These are phyloP conservation scores for Melanchra persicariae DNA, from an alignment of 2,888 invertebrate genomes.

Conservation along the genomic window DNA sequence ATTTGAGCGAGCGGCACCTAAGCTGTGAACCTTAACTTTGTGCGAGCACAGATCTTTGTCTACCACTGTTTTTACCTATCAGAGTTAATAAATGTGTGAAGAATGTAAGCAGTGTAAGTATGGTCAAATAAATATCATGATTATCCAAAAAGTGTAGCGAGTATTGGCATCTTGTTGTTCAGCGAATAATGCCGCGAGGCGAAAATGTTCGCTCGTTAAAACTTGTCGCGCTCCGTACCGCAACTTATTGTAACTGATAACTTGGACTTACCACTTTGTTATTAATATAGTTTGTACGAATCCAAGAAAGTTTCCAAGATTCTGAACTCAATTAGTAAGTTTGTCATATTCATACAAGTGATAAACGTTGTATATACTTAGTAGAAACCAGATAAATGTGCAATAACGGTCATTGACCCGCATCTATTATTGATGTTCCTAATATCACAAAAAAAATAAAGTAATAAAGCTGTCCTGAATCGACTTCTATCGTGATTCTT, in stretches of 20 bases:
- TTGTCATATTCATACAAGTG: background rate
- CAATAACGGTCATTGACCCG: no score
- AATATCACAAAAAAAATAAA: no score
- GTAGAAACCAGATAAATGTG: no score
- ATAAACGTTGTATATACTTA: background rate
- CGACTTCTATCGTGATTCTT: no score
- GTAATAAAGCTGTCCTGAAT: no score
- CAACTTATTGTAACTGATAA: conserved; percentile 34
- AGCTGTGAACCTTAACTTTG: background rate
- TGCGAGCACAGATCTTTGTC: background rate
- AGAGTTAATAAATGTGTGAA: background rate
- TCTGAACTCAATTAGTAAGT: conserved; percentile 6
- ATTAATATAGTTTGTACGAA: conserved; percentile 33
- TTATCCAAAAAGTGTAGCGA: background rate
- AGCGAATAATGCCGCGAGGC: conserved; percentile 6
- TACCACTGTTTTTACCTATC: background rate
- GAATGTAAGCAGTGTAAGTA: background rate
- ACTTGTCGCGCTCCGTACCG: conserved; percentile 40
- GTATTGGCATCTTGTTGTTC: background rate
- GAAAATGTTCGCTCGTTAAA: conserved; percentile 49
- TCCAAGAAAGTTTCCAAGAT: conserved; percentile 4
- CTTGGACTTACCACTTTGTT: conserved; percentile 26
- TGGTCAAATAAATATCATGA: background rate
- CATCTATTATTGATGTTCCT: no score
- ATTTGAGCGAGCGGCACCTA: background rate